Conservation (phyloP, 2,888 invertebrate species). For the Pachliopta kotzebuea region DNA sequence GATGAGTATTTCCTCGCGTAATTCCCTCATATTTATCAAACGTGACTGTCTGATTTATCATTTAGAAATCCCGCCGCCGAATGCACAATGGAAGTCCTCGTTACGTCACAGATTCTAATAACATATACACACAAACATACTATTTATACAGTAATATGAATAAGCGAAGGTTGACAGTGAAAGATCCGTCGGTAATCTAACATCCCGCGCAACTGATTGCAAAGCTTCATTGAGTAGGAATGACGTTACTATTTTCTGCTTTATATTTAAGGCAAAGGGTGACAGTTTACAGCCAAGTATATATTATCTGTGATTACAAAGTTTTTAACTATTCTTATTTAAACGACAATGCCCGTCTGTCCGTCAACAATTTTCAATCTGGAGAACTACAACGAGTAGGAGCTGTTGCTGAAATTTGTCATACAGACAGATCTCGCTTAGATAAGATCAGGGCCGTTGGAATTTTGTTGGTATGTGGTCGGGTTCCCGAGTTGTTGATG, state of each 20-base stretch:
- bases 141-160: neutral
- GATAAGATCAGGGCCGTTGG: too few species aligned
- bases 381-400: too few species aligned
- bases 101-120: neutral
- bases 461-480: too few species aligned
- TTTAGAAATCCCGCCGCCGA: neutral
- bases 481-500: too few species aligned
- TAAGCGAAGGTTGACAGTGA: constrained; percentile 1
- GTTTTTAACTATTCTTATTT: too few species aligned
- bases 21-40: neutral
- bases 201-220: constrained; percentile 1
- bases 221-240: neutral
- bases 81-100: neutral
- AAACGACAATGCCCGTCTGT: too few species aligned
- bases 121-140: neutral
- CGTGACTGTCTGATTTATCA: neutral
- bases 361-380: too few species aligned
- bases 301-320: neutral
- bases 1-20: neutral
- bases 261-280: neutral
- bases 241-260: neutral
- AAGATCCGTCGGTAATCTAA: neutral
- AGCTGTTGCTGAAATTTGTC: too few species aligned
- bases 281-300: neutral
- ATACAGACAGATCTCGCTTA: too few species aligned